These are phyloP conservation scores for Synanthedon formicaeformis DNA, from an alignment of 2,888 invertebrate genomes.

Conservation along the genomic window DNA sequence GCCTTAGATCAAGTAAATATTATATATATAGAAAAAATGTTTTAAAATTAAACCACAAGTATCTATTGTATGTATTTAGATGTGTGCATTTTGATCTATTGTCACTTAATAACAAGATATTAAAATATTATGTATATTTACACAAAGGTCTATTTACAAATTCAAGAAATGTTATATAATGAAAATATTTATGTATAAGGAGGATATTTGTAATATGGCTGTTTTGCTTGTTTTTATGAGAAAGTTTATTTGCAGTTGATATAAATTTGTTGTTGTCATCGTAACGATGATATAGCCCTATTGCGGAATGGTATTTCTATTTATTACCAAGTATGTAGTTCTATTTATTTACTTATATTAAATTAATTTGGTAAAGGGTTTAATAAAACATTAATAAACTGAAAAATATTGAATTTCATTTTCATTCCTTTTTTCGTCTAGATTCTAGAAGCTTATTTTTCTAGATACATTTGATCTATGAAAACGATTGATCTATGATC, in stretches of 20 bases:
- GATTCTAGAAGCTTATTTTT: background rate
- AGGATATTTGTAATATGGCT: slow-evolving; percentile 48
- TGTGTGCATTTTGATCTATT: slow-evolving; percentile 43
- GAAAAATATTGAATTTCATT: slow-evolving; percentile 9
- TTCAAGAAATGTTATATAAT: slow-evolving; percentile 27
- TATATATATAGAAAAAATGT: slow-evolving; percentile 13
- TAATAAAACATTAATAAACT: slow-evolving; percentile 69
- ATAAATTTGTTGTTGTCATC: slow-evolving; percentile 34
- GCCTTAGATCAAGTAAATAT: slow-evolving; percentile 58
- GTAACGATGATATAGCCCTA: slow-evolving; percentile 41
- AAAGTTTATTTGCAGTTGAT: slow-evolving; percentile 58
- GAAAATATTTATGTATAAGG: slow-evolving; percentile 29
- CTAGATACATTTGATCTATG: too few species aligned
- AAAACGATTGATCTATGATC: too few species aligned
- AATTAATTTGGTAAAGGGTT: slow-evolving; percentile 71
- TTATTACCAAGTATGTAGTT: slow-evolving; percentile 65
- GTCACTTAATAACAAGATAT: slow-evolving; percentile 20
- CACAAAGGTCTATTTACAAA: slow-evolving; percentile 10
- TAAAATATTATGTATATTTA: slow-evolving; percentile 11
- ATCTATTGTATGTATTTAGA: slow-evolving; percentile 26
- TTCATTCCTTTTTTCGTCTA: slow-evolving; percentile 8
- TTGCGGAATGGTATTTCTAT: slow-evolving; percentile 44
- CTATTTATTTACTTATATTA: slow-evolving; percentile 69
- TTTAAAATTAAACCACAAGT: slow-evolving; percentile 28
- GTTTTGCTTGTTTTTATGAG: slow-evolving; percentile 56